Percentiles rank a stretch among this genome's conserved stretches.
Evolutionary conservation across 2,888 invertebrate species (phyloP).

Genomic region (Harpalus rufipes): DNA sequence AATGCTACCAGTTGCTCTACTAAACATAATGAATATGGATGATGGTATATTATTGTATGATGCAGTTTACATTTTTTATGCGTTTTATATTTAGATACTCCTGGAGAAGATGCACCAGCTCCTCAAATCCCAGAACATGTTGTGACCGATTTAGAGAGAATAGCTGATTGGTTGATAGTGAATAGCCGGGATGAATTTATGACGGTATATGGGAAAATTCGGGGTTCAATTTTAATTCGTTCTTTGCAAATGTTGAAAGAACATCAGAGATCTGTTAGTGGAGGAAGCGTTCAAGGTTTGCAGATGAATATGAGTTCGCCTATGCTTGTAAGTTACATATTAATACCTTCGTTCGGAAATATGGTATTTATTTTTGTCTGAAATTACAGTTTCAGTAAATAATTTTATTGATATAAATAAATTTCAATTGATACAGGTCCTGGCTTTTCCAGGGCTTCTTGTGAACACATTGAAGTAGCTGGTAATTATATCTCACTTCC

Average conservation of each 20-base stretch:
- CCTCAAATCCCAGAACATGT: constrained; percentile 86
- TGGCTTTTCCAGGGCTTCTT: too few species aligned
- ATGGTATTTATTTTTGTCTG: neutral
- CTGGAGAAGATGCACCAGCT: constrained; percentile 81
- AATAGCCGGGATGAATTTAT: constrained; percentile 86
- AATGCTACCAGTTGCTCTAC: constrained; percentile 90
- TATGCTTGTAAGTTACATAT: constrained; percentile 79
- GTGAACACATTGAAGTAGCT: too few species aligned
- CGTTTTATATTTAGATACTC: constrained; percentile 69
- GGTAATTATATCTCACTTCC: too few species aligned
- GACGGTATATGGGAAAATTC: constrained; percentile 85
- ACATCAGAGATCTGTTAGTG: constrained; percentile 88
- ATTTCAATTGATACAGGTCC: too few species aligned
- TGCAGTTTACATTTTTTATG: neutral
- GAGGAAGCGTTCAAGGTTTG: constrained; percentile 83
- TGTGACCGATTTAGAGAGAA: constrained; percentile 85
- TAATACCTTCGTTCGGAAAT: constrained; percentile 25
- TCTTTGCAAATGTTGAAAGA: constrained; percentile 89
- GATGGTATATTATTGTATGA: constrained; percentile 81
- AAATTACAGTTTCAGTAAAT: too few species aligned
- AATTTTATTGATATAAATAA: too few species aligned
- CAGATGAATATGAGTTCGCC: constrained; percentile 77
- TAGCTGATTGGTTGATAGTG: constrained; percentile 92
- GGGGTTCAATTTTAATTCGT: constrained; percentile 87
- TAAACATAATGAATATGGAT: constrained; percentile 92